phyloP scores from a whole-genome alignment of 2,888 invertebrate genomes.

The Pachydiplax longipennis region DNA sequence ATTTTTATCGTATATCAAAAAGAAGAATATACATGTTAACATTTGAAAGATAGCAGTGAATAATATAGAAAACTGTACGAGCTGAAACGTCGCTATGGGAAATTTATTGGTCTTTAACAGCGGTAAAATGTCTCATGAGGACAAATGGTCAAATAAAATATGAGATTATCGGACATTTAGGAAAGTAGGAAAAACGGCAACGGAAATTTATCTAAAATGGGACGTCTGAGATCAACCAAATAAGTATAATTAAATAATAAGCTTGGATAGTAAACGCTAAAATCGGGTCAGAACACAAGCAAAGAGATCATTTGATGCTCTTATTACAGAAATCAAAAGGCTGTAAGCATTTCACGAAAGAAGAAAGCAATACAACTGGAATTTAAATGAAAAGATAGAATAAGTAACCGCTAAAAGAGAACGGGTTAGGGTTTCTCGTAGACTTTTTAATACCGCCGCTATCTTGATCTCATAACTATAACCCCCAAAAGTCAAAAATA shows the following conservation, averaged over 20 bases:
- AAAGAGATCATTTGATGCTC: not conserved
- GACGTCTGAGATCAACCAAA: not conserved
- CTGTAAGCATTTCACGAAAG: not conserved
- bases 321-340: slow-evolving; percentile 1
- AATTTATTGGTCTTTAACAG: not conserved
- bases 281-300: not conserved
- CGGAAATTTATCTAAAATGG: not conserved
- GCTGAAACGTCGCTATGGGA: not conserved
- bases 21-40: not conserved
- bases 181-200: not conserved
- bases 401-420: not conserved
- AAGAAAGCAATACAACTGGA: not conserved
- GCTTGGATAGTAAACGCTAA: not conserved
- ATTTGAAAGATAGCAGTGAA: not conserved
- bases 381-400: not conserved
- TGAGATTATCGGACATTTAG: not conserved
- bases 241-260: not conserved
- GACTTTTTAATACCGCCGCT: too few relatives aligned
- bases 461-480: too few relatives aligned
- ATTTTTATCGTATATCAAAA: not conserved
- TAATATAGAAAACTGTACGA: not conserved
- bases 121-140: not conserved
- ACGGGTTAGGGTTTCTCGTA: not conserved
- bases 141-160: not conserved
- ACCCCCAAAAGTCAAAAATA: too few relatives aligned